Base-by-base conservation (phyloP, 2,113 vertebrate genomes). In the Ictidomys tridecemlineatus region DNA sequence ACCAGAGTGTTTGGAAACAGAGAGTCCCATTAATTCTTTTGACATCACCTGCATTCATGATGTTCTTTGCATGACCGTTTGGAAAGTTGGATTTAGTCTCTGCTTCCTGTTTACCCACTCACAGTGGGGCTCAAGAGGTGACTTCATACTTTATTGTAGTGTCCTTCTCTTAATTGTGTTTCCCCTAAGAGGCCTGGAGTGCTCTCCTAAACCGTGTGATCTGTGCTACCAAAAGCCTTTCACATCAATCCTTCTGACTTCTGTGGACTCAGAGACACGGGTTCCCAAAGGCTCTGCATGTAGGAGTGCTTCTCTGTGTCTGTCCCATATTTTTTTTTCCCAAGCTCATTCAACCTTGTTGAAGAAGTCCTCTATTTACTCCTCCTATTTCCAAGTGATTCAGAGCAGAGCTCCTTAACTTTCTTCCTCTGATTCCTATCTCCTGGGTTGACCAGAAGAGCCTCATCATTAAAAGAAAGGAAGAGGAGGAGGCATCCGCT, bases 351-450 rank as follows among this genome's bases (percentile, higher is more conserved):
- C 37, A 79, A 76, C 82, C n/a, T 73, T 48, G 2, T 69, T 53
- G 86, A 79, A 14, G 56, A 34, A n/a, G 1, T 22, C 20, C 3
- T 89, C 4, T 63, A 58, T 67, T 28, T 34, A 53, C 18, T 72
- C 76, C 30, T 85, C 32, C 8, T n/a, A 26, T 88, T 88, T 91
- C 67, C 77, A 88, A 77, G 84, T 22, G 37, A 85, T 86, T 91
- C 39, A 39, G 3, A 90, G 11, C 58, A 65, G 56, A 92, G 12
- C 3, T 90, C 26, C 76, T 93, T 85, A 14, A 88, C 39, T 73
- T 61, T 84, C 11, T 63, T 63, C 26, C 32, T 90, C 85, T 56
- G 45, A 65, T 79, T 67, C 26, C 78, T 77, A 8, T 83, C 34
- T 85, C 73, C 42, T 45, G 74, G 63, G 17, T 56, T 58, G n/a